Evolutionary conservation across 2,888 invertebrate genomes (phyloP), one percentile per base, ranked within the genome.

Genomic region (Lamproptera curius): DNA sequence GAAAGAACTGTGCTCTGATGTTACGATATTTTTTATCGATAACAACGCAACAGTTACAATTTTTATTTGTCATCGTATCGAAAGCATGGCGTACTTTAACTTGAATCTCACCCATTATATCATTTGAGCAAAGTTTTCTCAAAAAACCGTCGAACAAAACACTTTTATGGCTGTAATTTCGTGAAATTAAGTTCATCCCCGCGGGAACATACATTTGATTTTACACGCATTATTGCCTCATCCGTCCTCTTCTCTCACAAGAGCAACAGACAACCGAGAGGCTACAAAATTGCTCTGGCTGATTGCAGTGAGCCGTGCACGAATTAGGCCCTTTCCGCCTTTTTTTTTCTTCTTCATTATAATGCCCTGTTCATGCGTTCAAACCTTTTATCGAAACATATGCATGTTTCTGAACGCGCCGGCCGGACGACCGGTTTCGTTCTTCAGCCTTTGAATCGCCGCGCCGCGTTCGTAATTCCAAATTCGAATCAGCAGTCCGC

Each of bases 271-370:
- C 44, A 45, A 46, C 20, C n/a, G 71, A 66, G 75, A 75, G 52
- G 60, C 66, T 61, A 57, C 63, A 65, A 81, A 84, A 83, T 83
- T 75, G 77, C 82, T 74, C 73, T 77, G 77, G 76, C 74, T 81
- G 84, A 85, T 85, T 81, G 82, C 81, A 80, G 76, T 76, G 78
- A 83, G 79, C 80, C 78, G 76, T 78, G 81, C 77, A 82, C 75
- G 85, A 85, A 84, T 85, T 84, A 86, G 82, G 74, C 70, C 74
- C 75, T 78, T 80, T 78, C 73, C 62, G 59, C 73, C 72, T 70
- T 75, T 74, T 73, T 75, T 67, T 74, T 70, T 67, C 73, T 75
- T 67, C 74, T 70, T 67, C 73, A 67, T 74, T 76, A 75, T 84
- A 84, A 84, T 82, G 77, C 78, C 71, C 76, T 78, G 82, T 81